A percentile compares a stretch with the other conserved stretches of the same genome.
These are phyloP conservation scores for Ahaetulla prasina DNA, from an alignment of 2,113 vertebrate genomes.

Conservation along the genomic window DNA sequence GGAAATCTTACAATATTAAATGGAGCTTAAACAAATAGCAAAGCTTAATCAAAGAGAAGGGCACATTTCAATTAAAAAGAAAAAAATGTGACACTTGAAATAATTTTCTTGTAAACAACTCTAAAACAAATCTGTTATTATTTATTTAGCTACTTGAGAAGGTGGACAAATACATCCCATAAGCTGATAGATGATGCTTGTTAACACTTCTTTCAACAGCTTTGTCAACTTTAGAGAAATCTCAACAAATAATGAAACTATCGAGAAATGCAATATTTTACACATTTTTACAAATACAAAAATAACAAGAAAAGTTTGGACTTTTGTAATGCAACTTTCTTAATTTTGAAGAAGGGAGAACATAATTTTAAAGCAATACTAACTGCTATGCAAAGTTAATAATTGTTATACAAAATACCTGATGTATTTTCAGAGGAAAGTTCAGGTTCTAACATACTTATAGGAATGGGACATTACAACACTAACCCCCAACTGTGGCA, in stretches of 20 bases:
- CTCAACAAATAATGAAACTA: not conserved
- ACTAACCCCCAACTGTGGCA: not conserved
- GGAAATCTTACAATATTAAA: not conserved
- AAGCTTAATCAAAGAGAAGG: not conserved
- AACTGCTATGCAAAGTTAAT: not conserved
- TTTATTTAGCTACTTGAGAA: conserved; percentile 1
- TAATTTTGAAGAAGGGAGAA: not conserved
- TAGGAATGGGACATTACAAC: not conserved
- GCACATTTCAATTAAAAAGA: not conserved
- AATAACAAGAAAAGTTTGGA: not conserved
- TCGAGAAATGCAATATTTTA: not conserved
- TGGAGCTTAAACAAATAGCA: not conserved
- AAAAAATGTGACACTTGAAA: conserved; percentile 12
- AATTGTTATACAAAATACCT: not conserved
- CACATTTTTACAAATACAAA: not conserved
- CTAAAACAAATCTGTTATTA: conserved; percentile 23
- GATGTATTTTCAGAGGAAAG: not conserved
- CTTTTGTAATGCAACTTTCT: not conserved
- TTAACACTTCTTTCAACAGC: not conserved
- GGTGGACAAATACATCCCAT: not conserved
- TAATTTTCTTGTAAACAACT: not conserved
- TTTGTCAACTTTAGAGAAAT: conserved; percentile 5
- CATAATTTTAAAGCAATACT: not conserved
- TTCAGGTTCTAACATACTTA: not conserved
- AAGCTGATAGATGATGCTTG: conserved; percentile 4